These are phyloP conservation scores for Pasiphila rectangulata DNA, from an alignment of 2,888 invertebrate genomes.

Conservation along the genomic window DNA sequence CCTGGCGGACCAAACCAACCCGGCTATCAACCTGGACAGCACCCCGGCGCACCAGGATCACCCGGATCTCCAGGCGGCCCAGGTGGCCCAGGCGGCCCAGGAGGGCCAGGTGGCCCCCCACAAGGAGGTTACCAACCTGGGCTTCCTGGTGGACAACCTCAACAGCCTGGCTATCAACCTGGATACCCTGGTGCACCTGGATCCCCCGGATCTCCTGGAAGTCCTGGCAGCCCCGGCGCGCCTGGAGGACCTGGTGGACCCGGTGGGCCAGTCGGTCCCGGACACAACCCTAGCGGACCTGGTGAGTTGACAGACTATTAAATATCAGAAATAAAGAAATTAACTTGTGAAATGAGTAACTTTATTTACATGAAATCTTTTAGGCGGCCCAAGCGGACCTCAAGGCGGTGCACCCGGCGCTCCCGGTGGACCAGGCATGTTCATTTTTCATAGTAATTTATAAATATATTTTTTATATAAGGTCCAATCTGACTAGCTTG, in stretches of 20 bases:
- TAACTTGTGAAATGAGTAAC: too few relatives aligned
- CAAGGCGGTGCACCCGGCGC: background rate
- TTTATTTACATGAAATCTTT: too few relatives aligned
- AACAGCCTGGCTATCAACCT: slow-evolving; percentile 18
- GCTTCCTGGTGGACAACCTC: background rate
- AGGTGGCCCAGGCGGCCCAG: slow-evolving; percentile 33
- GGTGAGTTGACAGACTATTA: background rate
- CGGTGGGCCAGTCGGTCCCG: too few relatives aligned
- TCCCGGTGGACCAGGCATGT: background rate
- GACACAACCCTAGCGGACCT: too few relatives aligned
- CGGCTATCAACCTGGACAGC: slow-evolving; percentile 1
- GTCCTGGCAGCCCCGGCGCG: slow-evolving; percentile 3
- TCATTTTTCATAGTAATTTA: too few relatives aligned
- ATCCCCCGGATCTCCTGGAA: slow-evolving; percentile 1
- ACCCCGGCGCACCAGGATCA: slow-evolving; percentile 21
- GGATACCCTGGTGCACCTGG: slow-evolving; percentile 36
- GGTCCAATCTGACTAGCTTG: too few relatives aligned
- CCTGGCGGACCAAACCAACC: slow-evolving; percentile 18
- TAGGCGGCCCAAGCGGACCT: background rate
- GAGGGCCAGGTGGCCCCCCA: slow-evolving; percentile 33
- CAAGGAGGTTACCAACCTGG: too few relatives aligned
- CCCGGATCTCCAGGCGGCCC: slow-evolving; percentile 32
- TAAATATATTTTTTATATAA: too few relatives aligned
- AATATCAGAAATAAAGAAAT: background rate
- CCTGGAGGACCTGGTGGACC: slow-evolving; percentile 19